Evolutionary conservation across 2,797 vertebrate species (phyloP), one percentile per base, ranked within the genome.

Genomic region (Paratrypauchen microcephalus): DNA sequence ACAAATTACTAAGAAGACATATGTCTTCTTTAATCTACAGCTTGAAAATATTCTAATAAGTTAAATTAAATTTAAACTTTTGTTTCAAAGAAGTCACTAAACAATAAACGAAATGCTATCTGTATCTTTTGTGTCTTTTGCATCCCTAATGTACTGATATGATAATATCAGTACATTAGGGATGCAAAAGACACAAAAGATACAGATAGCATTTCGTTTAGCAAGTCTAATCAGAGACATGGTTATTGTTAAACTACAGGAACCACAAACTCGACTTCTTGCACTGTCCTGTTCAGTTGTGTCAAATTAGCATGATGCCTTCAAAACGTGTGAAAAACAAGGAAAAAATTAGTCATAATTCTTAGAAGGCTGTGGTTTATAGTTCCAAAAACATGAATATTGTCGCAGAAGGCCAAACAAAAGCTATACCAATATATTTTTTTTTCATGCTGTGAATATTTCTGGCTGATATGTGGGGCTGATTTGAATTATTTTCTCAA

Each of bases 261-360:
- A 26, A 28, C 41, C 61, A 64, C 41, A 64, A 26, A 48, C 45
- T 50, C 23, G 30, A 30, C 45, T 50, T 28, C 18, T 30, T 8
- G 6, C 23, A 23, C 30, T 21, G 2, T 48, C 9, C 45, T 47
- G 13, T 6, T 64, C 41, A 39, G 39, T 65, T 26, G 24, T 13
- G 8, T 50, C 30, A 26, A 18, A 48, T 50, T 28, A 48, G 6
- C 16, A 11, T 21, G 24, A 8, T 28, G 16, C 39, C 9, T 50
- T n/a, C 8, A 48, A 65, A 48, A 28, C 45, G 28, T 65, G 47
- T 23, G 21, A 23, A 45, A 15, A 2, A n/a, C 23, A 50, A 36
- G 63, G 63, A 50, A 65, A 65, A 12, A 11, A 28, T 65, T 30
- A 26, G 41, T 50, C 62, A 64, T 64, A 28, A 50, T 28, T 63